phyloP scores from a whole-genome alignment of 2,888 invertebrate species.

The Acheta domesticus region DNA sequence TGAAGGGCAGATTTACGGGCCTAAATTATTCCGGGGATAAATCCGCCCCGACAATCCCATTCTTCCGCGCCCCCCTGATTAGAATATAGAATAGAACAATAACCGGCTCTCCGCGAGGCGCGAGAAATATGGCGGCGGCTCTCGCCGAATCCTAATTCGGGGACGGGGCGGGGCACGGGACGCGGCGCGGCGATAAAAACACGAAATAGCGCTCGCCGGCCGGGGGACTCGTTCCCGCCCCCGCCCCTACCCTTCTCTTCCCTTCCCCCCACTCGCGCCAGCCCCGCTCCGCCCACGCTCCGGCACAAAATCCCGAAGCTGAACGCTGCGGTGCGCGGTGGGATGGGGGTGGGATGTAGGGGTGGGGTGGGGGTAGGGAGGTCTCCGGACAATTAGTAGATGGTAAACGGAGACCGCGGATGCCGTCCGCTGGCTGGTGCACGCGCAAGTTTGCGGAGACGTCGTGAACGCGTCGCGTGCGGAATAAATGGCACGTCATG shows the following conservation, averaged over 20 bases:
- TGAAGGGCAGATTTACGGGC: background rate
- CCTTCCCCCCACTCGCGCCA: background rate
- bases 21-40: slow-evolving; percentile 3
- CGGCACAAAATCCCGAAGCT: no score
- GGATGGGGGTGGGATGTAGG: background rate
- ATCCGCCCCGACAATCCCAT: slow-evolving; percentile 11
- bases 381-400: no score
- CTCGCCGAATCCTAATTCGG: background rate
- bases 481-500: no score
- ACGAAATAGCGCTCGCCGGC: background rate
- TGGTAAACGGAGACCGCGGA: no score
- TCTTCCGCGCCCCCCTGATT: background rate
- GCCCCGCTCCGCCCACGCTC: background rate
- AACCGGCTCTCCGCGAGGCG: background rate
- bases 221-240: no score
- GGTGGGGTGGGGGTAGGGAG: no score
- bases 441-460: no score
- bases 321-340: background rate
- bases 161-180: background rate
- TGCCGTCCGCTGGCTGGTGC: no score
- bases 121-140: background rate
- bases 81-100: slow-evolving; percentile 9
- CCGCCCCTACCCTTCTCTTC: background rate
- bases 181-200: slow-evolving; percentile 5
- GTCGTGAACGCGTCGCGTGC: no score